Conservation (phyloP, 2,888 invertebrate species). For the Busseola fusca region DNA sequence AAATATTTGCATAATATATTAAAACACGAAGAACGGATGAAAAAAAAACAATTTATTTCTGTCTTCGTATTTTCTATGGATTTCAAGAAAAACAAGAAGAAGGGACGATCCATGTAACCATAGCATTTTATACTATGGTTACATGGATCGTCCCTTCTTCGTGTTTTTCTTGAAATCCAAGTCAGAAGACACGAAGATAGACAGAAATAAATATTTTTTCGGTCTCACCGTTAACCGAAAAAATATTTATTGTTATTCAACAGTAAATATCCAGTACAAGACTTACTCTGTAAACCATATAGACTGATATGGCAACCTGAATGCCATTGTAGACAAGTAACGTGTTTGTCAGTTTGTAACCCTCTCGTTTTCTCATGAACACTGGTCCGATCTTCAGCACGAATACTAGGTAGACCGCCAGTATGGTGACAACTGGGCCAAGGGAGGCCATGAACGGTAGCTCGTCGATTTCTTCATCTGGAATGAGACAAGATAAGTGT, state of each 20-base stretch:
- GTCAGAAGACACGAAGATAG: neutral
- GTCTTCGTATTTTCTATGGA: neutral
- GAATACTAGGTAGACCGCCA: conserved; percentile 92
- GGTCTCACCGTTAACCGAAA: too few relatives aligned
- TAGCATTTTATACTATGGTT: neutral
- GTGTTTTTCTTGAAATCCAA: neutral
- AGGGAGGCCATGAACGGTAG: conserved; percentile 94
- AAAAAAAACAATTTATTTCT: too few relatives aligned
- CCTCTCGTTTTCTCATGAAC: conserved; percentile 95
- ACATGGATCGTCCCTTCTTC: too few relatives aligned
- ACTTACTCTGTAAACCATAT: conserved; percentile 95
- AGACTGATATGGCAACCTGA: conserved; percentile 95
- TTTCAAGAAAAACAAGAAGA: too few relatives aligned
- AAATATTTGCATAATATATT: too few relatives aligned
- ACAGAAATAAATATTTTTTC: neutral
- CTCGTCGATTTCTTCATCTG: conserved; percentile 89
- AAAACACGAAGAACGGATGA: too few relatives aligned
- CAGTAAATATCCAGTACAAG: neutral
- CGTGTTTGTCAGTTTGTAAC: conserved; percentile 92
- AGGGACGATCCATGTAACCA: neutral
- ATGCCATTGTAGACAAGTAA: conserved; percentile 95
- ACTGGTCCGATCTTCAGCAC: conserved; percentile 94
- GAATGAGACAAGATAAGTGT: conserved; percentile 47
- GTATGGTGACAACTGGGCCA: conserved; percentile 92
- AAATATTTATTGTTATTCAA: neutral